A percentile compares a stretch with the other conserved stretches of the same genome.
Conservation (phyloP, 2,113 vertebrate species). For the Oenanthe oenanthe region DNA sequence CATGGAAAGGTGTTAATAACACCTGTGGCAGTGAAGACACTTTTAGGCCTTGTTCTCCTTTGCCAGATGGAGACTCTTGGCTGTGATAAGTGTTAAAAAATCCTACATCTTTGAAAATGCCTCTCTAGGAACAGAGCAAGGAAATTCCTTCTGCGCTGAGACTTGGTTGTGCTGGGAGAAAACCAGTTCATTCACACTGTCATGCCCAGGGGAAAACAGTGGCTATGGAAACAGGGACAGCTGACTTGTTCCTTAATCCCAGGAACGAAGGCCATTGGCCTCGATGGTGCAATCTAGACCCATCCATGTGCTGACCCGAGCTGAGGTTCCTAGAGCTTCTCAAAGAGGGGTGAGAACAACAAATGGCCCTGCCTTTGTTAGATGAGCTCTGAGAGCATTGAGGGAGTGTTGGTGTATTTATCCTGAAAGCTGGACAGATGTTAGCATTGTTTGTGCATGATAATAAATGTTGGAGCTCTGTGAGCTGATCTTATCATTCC, state of each 20-base stretch:
- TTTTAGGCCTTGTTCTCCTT: neutral
- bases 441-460: neutral
- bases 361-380: neutral
- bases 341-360: neutral
- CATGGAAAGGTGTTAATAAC: neutral
- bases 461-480: neutral
- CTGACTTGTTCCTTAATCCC: neutral
- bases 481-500: neutral
- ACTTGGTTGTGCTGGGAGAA: neutral
- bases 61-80: neutral
- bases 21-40: neutral
- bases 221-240: neutral
- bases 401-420: neutral
- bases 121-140: neutral
- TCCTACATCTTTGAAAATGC: neutral
- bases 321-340: neutral
- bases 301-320: neutral
- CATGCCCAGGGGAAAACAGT: neutral
- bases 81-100: neutral
- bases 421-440: neutral
- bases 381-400: neutral
- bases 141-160: neutral
- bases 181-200: neutral
- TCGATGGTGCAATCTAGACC: neutral
- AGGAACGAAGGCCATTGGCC: neutral